A percentile compares a stretch with the other conserved stretches of the same genome.
Evolutionary conservation across 2,797 vertebrate genomes (phyloP).

Genomic region (Coregonus ussuriensis): DNA sequence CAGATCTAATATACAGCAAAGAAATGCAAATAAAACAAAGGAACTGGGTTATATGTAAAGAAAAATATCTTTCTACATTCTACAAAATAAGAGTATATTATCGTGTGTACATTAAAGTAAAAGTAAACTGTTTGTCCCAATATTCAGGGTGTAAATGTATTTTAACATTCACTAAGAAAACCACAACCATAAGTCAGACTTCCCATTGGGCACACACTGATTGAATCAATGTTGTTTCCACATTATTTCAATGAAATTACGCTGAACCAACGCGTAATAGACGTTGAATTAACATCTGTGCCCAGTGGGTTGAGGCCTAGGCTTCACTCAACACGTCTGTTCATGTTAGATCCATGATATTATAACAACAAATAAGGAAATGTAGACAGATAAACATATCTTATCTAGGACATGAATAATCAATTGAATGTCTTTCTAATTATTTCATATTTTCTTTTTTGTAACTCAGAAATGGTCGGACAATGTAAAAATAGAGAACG

Average conservation of each 20-base stretch:
- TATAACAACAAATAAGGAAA: conserved; percentile 21
- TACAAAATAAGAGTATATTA: conserved; percentile 72
- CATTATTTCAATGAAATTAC: no score
- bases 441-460: conserved; percentile 65
- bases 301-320: neutral
- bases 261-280: no score
- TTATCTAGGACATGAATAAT: conserved; percentile 78
- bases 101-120: conserved; percentile 75
- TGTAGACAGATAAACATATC: conserved; percentile 65
- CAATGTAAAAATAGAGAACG: conserved; percentile 73
- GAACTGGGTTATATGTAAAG: conserved; percentile 70
- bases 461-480: conserved; percentile 80
- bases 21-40: conserved; percentile 58
- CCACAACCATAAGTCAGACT: conserved; percentile 43
- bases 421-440: conserved; percentile 78
- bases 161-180: conserved; percentile 68
- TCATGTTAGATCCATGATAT: conserved; percentile 33
- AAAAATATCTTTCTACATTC: conserved; percentile 75
- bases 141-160: conserved; percentile 80
- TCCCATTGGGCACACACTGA: no score
- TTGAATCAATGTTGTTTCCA: no score
- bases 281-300: no score
- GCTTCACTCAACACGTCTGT: conserved; percentile 42
- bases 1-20: conserved; percentile 64
- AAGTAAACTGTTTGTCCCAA: conserved; percentile 74